Evolutionary conservation across 2,888 invertebrate genomes (phyloP).

Genomic region (Amphimallon solstitiale): DNA sequence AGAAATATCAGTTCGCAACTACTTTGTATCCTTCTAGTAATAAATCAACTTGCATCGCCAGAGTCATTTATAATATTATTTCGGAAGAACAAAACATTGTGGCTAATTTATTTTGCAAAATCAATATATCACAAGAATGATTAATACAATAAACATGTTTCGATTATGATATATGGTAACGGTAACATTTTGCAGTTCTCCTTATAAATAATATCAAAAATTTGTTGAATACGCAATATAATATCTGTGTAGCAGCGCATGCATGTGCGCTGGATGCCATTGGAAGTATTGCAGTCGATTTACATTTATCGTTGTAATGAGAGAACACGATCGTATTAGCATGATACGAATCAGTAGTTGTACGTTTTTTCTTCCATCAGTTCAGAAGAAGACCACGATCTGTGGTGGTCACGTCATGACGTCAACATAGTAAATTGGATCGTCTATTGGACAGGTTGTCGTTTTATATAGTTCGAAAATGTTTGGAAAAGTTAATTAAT

Average conservation of each 20-base stretch:
- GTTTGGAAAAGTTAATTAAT: constrained; percentile 30
- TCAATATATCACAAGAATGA: not conserved
- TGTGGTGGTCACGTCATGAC: constrained; percentile 49
- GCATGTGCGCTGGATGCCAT: not conserved
- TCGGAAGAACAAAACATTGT: not conserved
- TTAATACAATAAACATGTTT: constrained; percentile 16
- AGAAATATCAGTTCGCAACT: constrained; percentile 10
- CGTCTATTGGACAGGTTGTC: constrained; percentile 13
- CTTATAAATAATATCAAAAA: not conserved
- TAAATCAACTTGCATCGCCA: constrained; percentile 3
- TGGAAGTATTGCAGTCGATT: constrained; percentile 46
- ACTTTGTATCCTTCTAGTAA: not conserved
- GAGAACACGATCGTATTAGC: constrained; percentile 54
- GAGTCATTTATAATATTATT: constrained; percentile 17
- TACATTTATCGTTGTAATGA: constrained; percentile 57
- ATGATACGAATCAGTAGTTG: constrained; percentile 53
- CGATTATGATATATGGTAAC: not conserved
- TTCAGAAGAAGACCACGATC: constrained; percentile 45
- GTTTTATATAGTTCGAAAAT: constrained; percentile 19
- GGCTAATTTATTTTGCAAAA: constrained; percentile 3
- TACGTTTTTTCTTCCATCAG: constrained; percentile 43
- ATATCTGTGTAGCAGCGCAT: not conserved
- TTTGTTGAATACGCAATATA: not conserved
- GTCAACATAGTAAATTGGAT: constrained; percentile 40
- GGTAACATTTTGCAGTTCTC: not conserved